Evolutionary conservation across 2,888 invertebrate genomes (phyloP), one percentile per base, ranked within the genome.

Genomic region (Desoria tigrina): DNA sequence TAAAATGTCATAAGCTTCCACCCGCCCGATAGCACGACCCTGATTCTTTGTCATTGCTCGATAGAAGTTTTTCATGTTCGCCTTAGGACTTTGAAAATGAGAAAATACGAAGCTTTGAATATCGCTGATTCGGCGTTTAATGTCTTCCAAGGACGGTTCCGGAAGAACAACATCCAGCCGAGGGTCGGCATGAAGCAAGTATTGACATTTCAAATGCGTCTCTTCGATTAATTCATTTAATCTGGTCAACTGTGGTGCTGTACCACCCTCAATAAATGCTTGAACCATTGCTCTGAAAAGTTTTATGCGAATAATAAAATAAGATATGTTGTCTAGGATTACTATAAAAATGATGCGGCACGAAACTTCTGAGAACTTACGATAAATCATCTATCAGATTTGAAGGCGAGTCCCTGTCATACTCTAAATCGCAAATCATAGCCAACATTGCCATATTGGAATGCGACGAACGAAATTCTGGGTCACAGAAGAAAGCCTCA

Each of bases 151-250:
- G 0, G 56, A 37, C n/a, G 6, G 16, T 21, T 6, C 9, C 4
- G 6, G 6, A 6, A 6, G 16, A 6, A 16, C 9, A 45, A 6
- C 58, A 59, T 37, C 55, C 37, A 1, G 32, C 42, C 37, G 63
- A 57, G 32, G 63, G 57, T 4, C 37, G 1, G 63, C 56, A 14
- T 14, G 7, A 14, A 64, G 26, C 11, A 66, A 60, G 42, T 45
- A 59, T 27, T 51, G 53, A 50, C 59, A 61, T 28, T 69, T 69
- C 1, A 42, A 21, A 37, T 62, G 54, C 6, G 66, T 66, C 58
- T 69, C 69, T 50, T 66, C 61, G 21, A 69, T 61, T 6, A 66
- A 50, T 18, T 69, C 69, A 21, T 63, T 63, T 1, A 66, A 51
- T 7, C 61, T 55, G 0, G 60, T 61, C 14, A 69, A 57, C 9